Percentiles rank a stretch among this genome's conserved stretches.
phyloP scores from a whole-genome alignment of 2,113 vertebrate species.

The Sciurus niger region DNA sequence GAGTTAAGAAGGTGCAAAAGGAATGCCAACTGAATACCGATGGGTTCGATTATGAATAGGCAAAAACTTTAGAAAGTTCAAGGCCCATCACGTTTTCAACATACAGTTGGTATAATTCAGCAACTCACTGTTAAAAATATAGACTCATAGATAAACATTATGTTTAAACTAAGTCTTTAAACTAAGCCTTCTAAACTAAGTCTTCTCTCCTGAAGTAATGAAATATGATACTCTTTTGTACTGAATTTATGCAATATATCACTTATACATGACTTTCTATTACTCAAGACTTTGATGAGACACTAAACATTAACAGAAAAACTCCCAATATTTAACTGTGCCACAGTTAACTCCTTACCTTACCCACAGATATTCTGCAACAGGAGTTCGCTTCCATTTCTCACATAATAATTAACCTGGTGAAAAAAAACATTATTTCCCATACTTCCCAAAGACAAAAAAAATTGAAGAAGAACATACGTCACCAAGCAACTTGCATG shows the following conservation, averaged over 20 bases:
- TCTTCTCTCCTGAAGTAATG: not conserved
- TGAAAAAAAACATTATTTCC: not conserved
- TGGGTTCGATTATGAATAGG: not conserved
- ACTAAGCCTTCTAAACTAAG: not conserved
- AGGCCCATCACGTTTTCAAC: not conserved
- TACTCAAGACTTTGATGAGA: not conserved
- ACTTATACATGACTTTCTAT: not conserved
- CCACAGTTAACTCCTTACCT: constrained; percentile 12
- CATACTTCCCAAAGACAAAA: not conserved
- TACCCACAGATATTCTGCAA: not conserved
- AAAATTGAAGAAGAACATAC: not conserved
- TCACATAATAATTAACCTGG: constrained; percentile 2
- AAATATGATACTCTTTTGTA: not conserved
- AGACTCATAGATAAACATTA: not conserved
- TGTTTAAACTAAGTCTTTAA: not conserved
- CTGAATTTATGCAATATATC: not conserved
- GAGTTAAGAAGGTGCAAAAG: rapidly evolving
- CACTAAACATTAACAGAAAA: constrained; percentile 5
- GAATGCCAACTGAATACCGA: not conserved
- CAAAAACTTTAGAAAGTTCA: not conserved
- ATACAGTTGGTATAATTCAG: not conserved
- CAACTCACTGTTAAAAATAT: not conserved
- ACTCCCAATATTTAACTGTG: constrained; percentile 24
- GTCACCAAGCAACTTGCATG: not conserved
- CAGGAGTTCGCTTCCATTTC: not conserved